These are phyloP conservation scores for Dallia pectoralis DNA, from an alignment of 2,797 vertebrate genomes.

Conservation along the genomic window DNA sequence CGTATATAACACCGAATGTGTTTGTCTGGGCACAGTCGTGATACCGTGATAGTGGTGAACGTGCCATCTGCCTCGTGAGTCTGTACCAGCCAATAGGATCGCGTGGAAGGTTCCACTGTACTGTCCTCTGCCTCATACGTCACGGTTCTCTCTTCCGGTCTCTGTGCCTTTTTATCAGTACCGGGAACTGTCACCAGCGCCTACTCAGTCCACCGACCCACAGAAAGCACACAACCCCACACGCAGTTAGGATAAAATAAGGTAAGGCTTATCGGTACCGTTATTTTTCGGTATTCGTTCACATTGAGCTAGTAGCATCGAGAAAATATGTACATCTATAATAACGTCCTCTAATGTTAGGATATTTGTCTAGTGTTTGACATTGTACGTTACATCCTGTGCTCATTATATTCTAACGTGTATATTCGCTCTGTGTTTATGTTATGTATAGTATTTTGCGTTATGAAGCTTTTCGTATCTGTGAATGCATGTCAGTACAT, in stretches of 20 bases:
- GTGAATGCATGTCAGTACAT: neutral
- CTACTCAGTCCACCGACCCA: constrained; percentile 63
- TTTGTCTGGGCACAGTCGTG: constrained; percentile 12
- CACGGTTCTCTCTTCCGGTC: constrained; percentile 49
- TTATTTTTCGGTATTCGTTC: neutral
- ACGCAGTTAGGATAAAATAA: constrained; percentile 67
- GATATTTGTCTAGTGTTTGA: neutral
- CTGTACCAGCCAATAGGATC: constrained; percentile 58
- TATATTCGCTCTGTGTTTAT: constrained; percentile 14
- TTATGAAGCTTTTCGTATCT: neutral
- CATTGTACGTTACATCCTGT: neutral
- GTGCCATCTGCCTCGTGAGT: constrained; percentile 61
- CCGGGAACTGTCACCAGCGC: constrained; percentile 46
- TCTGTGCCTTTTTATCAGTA: constrained; percentile 52
- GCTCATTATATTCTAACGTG: constrained; percentile 1
- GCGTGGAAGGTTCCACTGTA: constrained; percentile 12
- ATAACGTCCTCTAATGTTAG: neutral
- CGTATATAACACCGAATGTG: constrained; percentile 9
- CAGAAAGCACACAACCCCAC: constrained; percentile 57
- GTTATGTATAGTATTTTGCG: neutral
- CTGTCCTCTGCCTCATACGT: too few species aligned
- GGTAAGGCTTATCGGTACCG: constrained; percentile 44
- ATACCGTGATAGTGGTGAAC: constrained; percentile 50
- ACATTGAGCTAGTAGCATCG: neutral
- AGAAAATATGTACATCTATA: neutral